Percentiles rank a stretch among this genome's conserved stretches.
Conservation (phyloP, 2,113 vertebrate genomes). For the Seriola aureovittata region DNA sequence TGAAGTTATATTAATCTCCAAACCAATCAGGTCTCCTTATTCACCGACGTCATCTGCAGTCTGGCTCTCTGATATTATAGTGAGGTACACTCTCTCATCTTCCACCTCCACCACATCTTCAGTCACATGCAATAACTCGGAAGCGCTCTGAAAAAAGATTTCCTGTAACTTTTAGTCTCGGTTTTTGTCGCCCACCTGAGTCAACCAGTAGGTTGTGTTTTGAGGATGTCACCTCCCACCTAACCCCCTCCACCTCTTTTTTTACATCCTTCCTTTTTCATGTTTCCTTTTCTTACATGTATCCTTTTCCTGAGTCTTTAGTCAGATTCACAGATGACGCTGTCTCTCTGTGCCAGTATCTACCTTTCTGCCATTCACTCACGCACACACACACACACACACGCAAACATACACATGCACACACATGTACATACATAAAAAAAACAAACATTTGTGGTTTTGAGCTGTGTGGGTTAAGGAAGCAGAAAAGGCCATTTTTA, state of each 20-base stretch:
- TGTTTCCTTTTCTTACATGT: not conserved
- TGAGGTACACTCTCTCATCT: not conserved
- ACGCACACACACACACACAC: not conserved
- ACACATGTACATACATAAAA: not conserved
- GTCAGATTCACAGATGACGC: not conserved
- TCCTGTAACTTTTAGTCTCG: not conserved
- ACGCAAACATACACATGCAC: not conserved
- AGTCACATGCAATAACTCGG: not conserved
- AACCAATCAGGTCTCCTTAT: not conserved
- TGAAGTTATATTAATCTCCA: not conserved
- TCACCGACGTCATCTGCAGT: not conserved
- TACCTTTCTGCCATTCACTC: not conserved
- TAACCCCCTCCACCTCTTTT: not conserved
- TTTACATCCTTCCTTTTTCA: not conserved
- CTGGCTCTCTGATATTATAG: too few species aligned
- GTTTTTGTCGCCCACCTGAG: constrained; percentile 3
- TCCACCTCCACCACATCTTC: not conserved
- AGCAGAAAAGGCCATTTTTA: not conserved
- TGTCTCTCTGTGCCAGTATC: not conserved
- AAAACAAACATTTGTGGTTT: constrained; percentile 4
- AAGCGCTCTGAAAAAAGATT: not conserved
- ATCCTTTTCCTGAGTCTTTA: not conserved
- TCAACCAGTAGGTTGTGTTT: constrained; percentile 1
- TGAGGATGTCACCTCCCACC: not conserved
- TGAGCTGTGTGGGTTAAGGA: not conserved